These are phyloP conservation scores for Pogoniulus pusillus DNA, from an alignment of 2,797 vertebrate genomes.

Conservation along the genomic window DNA sequence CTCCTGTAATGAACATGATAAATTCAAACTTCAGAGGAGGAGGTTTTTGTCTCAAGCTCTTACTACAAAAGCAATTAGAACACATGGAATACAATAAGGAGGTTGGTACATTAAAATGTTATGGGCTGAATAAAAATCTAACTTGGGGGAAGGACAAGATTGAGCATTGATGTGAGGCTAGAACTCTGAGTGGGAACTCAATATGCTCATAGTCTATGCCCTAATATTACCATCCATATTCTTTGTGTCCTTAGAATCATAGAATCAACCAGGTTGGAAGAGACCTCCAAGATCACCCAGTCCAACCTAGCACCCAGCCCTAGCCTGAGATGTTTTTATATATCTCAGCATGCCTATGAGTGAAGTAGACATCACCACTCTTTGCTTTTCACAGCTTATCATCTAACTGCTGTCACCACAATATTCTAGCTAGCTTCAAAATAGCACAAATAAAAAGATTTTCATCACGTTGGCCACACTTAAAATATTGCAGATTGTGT, in stretches of 20 bases:
- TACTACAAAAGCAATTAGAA: slow-evolving; percentile 41
- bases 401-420: no score
- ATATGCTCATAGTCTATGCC: neutral
- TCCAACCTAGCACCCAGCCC: no score
- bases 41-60: slow-evolving; percentile 51
- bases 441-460: no score
- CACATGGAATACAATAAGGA: neutral
- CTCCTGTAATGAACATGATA: slow-evolving; percentile 71
- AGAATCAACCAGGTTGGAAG: no score
- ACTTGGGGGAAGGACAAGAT: neutral
- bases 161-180: neutral
- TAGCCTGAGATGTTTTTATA: no score
- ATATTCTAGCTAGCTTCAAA: no score
- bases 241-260: neutral
- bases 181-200: neutral
- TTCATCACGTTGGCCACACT: neutral
- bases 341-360: no score
- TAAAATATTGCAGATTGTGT: neutral
- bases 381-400: no score
- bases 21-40: slow-evolving; percentile 57
- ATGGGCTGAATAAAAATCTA: neutral
- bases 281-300: no score
- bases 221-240: neutral
- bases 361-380: no score
- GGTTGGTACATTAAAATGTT: slow-evolving; percentile 21